Conservation (phyloP, 2,797 vertebrate species). For the Threskiornis aethiopicus region DNA sequence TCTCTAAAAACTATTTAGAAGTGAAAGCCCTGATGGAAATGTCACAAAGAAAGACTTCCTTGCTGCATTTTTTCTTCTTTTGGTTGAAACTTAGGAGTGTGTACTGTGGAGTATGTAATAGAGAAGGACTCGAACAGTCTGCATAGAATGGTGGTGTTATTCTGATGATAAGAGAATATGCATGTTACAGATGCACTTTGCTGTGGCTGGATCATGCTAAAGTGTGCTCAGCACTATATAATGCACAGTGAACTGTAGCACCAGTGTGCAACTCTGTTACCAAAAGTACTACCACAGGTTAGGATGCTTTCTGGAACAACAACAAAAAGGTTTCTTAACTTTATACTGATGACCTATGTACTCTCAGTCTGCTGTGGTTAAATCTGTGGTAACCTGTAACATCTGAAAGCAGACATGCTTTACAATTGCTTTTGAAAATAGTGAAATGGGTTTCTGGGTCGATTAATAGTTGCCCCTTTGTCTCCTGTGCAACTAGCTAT, state of each 20-base stretch:
- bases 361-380: neutral
- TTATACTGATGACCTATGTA: neutral
- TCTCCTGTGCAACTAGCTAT: neutral
- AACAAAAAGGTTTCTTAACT: neutral
- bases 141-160: neutral
- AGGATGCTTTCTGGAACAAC: neutral
- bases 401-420: neutral
- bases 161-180: rapidly evolving
- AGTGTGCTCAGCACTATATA: neutral
- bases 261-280: neutral
- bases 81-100: neutral
- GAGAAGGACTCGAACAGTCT: neutral
- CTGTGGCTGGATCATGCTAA: rapidly evolving
- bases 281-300: neutral
- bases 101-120: neutral
- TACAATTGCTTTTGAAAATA: neutral
- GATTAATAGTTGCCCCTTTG: neutral
- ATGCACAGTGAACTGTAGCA: neutral
- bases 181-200: neutral
- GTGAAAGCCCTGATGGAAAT: neutral
- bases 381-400: neutral
- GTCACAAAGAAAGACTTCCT: neutral
- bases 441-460: neutral
- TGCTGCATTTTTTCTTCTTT: neutral
- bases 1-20: neutral